Percentiles rank a stretch among this genome's conserved stretches.
Evolutionary conservation across 2,888 invertebrate species (phyloP).

Genomic region (Hydroisotoma schaefferi): DNA sequence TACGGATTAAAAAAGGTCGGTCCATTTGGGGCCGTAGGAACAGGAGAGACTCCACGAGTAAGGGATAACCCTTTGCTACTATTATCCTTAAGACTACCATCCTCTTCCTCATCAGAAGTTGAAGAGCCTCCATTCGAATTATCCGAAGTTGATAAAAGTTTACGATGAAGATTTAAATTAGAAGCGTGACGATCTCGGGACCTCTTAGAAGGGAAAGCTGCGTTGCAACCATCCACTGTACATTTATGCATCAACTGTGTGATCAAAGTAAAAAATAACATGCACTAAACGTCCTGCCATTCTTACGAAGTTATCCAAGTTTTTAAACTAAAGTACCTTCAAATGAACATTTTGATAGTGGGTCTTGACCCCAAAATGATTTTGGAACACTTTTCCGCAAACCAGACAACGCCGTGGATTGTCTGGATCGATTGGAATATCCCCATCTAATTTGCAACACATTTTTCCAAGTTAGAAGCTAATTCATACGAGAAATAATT

Average conservation of each 20-base stretch:
- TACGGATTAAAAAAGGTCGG: slow-evolving; percentile 45
- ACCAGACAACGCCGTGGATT: slow-evolving; percentile 87
- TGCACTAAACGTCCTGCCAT: too few species aligned
- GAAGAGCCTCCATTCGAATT: slow-evolving; percentile 8
- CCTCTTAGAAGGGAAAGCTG: slow-evolving; percentile 88
- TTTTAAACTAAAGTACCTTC: slow-evolving; percentile 55
- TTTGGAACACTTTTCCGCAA: slow-evolving; percentile 90
- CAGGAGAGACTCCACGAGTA: slow-evolving; percentile 11
- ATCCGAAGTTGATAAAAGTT: slow-evolving; percentile 67
- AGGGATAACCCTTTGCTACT: slow-evolving; percentile 4
- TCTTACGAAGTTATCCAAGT: too few species aligned
- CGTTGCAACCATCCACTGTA: slow-evolving; percentile 89
- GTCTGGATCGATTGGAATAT: slow-evolving; percentile 82
- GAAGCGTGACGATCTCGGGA: slow-evolving; percentile 82
- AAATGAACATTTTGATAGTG: slow-evolving; percentile 95
- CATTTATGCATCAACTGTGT: slow-evolving; percentile 90
- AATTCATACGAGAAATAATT: not conserved
- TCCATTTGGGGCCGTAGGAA: slow-evolving; percentile 14
- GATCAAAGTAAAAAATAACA: too few species aligned
- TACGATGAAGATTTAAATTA: slow-evolving; percentile 85
- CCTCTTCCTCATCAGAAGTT: slow-evolving; percentile 31
- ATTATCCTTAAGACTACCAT: slow-evolving; percentile 17
- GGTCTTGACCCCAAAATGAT: slow-evolving; percentile 86
- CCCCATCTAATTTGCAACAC: slow-evolving; percentile 36
- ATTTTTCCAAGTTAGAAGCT: not conserved